phyloP scores from a whole-genome alignment of 64 coral and sea anemone genomes.

The Montipora efflorescens region DNA sequence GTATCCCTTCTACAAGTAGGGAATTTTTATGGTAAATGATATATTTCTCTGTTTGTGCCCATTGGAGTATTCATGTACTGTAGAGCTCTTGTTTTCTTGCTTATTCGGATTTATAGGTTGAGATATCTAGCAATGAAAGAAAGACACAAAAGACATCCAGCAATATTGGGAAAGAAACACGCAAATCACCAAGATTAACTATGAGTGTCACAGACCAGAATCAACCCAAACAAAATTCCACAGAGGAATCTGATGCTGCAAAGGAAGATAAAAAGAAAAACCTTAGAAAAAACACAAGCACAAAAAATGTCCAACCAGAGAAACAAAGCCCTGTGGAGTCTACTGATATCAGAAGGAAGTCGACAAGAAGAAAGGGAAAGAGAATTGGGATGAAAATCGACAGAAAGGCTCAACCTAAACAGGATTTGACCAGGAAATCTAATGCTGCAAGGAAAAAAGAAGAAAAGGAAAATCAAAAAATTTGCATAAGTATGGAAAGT shows the following conservation, averaged over 20 bases:
- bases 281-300: background rate
- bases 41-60: background rate
- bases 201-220: background rate
- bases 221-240: background rate
- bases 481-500: background rate
- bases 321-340: background rate
- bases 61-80: background rate
- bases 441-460: no score
- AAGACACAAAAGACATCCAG: background rate
- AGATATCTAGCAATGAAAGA: background rate
- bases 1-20: no score
- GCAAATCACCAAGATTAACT: background rate
- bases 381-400: no score
- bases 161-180: background rate
- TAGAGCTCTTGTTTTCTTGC: background rate
- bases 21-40: no score
- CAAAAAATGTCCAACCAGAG: background rate
- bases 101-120: background rate
- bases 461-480: no score
- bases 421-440: no score
- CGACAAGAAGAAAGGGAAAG: no score
- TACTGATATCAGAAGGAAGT: no score
- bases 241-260: background rate
- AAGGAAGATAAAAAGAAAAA: background rate
- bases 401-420: no score